These are phyloP conservation scores for Macrotis lagotis DNA, from an alignment of 2,113 vertebrate species.

Conservation along the genomic window DNA sequence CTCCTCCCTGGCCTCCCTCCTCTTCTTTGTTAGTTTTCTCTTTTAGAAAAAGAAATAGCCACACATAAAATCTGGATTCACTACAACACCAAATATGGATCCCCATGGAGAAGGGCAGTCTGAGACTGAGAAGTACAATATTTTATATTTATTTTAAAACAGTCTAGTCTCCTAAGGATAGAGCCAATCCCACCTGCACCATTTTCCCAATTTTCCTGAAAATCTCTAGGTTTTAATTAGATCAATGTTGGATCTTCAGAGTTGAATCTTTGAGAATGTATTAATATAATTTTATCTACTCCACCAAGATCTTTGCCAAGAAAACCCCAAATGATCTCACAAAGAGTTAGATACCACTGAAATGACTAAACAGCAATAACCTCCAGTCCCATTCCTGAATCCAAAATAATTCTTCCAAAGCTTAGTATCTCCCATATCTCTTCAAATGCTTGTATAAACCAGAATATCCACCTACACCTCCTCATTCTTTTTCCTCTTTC, in stretches of 20 bases:
- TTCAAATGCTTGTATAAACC: neutral
- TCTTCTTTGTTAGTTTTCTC: neutral
- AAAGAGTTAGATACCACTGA: neutral
- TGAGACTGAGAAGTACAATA: neutral
- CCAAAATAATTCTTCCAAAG: neutral
- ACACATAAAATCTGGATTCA: neutral
- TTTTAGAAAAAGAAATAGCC: neutral
- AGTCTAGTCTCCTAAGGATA: neutral
- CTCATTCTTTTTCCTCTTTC: neutral
- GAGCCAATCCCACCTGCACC: neutral
- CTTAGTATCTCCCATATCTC: neutral
- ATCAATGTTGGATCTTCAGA: neutral
- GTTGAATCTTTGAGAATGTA: neutral
- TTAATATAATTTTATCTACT: neutral
- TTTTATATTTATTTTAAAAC: neutral
- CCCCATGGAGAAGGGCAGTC: neutral
- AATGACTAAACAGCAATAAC: neutral
- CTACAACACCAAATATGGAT: neutral
- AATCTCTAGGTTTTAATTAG: neutral
- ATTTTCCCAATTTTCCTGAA: neutral
- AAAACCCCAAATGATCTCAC: neutral
- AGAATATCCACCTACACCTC: neutral
- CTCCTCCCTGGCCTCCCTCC: neutral
- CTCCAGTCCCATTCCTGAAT: neutral
- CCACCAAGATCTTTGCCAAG: neutral